Percentiles rank a stretch among this genome's conserved stretches.
phyloP scores from a whole-genome alignment of 2,888 invertebrate genomes.

The Imbricaverruca yamaguchii region DNA sequence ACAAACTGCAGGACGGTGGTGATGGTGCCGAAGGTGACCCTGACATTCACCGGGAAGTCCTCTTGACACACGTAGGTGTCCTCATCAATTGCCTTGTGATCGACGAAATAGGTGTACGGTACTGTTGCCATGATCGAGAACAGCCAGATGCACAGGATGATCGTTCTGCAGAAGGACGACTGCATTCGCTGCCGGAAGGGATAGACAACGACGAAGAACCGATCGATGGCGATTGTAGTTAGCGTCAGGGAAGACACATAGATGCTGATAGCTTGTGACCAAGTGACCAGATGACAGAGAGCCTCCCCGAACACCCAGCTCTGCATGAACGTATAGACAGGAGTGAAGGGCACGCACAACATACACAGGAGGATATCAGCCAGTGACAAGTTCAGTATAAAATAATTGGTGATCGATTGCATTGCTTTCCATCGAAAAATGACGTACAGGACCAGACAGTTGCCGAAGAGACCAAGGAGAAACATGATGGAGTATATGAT shows the following conservation, averaged over 20 bases:
- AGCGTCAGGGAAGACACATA: constrained; percentile 95
- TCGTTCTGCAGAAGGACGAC: constrained; percentile 69
- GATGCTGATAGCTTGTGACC: constrained; percentile 89
- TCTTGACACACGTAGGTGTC: constrained; percentile 65
- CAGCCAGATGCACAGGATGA: constrained; percentile 85
- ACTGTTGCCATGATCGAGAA: constrained; percentile 77
- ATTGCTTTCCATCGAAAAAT: constrained; percentile 86
- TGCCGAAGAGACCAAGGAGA: constrained; percentile 53
- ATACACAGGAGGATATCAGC: constrained; percentile 90
- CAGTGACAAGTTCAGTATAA: constrained; percentile 91
- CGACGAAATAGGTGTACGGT: constrained; percentile 82
- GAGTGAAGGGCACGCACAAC: constrained; percentile 93
- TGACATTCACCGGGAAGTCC: constrained; percentile 78
- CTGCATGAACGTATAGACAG: constrained; percentile 80
- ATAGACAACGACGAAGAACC: constrained; percentile 94
- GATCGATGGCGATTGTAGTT: constrained; percentile 93
- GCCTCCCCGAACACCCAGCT: constrained; percentile 88
- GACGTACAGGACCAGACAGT: constrained; percentile 85
- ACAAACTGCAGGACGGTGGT: constrained; percentile 89
- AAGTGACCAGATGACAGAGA: constrained; percentile 86
- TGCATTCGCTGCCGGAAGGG: constrained; percentile 91
- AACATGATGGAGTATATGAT: too few relatives aligned
- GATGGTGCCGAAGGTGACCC: constrained; percentile 46
- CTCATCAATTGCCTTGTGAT: constrained; percentile 40
- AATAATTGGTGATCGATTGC: constrained; percentile 97